A percentile compares a stretch with the other conserved stretches of the same genome.
Evolutionary conservation across 1,140 invertebrate genomes (phyloP).

Genomic region (Mycetomoellerius zeteki): DNA sequence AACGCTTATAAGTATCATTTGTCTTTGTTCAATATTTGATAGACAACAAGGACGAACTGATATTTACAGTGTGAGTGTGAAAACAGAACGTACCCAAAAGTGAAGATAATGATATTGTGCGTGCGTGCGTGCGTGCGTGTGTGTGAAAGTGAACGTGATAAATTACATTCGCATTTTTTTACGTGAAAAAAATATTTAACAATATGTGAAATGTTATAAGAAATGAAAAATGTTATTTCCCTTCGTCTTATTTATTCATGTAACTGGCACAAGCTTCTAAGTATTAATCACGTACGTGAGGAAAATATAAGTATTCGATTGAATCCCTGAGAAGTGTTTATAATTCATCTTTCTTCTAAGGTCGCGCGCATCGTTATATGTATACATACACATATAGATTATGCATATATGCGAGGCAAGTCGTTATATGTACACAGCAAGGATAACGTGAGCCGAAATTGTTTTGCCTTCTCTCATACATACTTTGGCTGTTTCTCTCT

Average conservation of each 20-base stretch:
- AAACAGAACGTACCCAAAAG: neutral
- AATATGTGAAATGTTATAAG: neutral
- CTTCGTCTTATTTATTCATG: neutral
- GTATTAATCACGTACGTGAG: conserved; percentile 22
- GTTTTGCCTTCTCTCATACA: neutral
- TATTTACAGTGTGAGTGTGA: too few relatives aligned
- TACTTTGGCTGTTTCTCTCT: neutral
- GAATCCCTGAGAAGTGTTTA: neutral
- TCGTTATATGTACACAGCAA: conserved; percentile 50
- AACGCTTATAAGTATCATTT: too few relatives aligned
- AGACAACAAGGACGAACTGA: too few relatives aligned
- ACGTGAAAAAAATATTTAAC: neutral
- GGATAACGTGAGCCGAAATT: conserved; percentile 62
- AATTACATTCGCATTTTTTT: conserved; percentile 8
- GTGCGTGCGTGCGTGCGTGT: too few relatives aligned
- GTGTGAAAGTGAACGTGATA: conserved; percentile 27
- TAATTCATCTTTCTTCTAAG: conserved; percentile 26
- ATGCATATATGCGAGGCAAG: neutral
- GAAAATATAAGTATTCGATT: conserved; percentile 10
- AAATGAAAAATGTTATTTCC: conserved; percentile 4
- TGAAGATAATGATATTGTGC: neutral
- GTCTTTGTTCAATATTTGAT: too few relatives aligned
- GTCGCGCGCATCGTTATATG: conserved; percentile 17
- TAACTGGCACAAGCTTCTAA: conserved; percentile 7
- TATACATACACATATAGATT: neutral